Conservation (phyloP, 2,888 invertebrate species). For the Drosophila ochracea region DNA sequence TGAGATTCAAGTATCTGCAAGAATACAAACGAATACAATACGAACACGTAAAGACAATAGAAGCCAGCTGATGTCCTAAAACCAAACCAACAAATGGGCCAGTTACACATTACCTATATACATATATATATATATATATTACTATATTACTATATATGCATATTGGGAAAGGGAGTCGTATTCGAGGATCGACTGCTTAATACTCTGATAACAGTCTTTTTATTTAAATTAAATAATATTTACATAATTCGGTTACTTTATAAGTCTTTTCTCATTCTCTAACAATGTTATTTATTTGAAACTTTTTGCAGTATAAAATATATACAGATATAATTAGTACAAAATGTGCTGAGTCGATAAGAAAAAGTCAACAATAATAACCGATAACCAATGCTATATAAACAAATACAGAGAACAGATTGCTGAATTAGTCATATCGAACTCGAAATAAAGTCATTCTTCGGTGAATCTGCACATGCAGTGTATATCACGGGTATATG, state of each 20-base stretch:
- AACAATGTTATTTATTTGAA: neutral
- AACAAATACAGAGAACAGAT: neutral
- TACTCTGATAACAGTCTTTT: neutral
- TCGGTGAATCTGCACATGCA: neutral
- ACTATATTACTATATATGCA: neutral
- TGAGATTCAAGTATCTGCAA: constrained; percentile 82
- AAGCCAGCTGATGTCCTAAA: constrained; percentile 16
- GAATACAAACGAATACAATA: constrained; percentile 45
- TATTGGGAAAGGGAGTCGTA: neutral
- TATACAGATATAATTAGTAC: neutral
- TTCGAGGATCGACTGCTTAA: neutral
- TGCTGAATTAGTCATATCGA: neutral
- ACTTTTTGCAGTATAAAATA: neutral
- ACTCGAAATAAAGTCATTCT: neutral
- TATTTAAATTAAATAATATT: neutral
- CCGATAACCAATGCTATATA: neutral
- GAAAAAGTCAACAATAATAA: neutral
- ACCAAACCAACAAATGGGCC: constrained; percentile 20
- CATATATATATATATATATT: neutral
- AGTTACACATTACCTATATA: constrained; percentile 1
- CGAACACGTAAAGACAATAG: constrained; percentile 26
- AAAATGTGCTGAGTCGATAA: neutral
- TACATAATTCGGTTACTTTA: neutral
- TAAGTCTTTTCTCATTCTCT: neutral
- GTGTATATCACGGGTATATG: neutral